These are phyloP conservation scores for Lysiphlebus fabarum DNA, from an alignment of 1,140 invertebrate genomes.

Conservation along the genomic window DNA sequence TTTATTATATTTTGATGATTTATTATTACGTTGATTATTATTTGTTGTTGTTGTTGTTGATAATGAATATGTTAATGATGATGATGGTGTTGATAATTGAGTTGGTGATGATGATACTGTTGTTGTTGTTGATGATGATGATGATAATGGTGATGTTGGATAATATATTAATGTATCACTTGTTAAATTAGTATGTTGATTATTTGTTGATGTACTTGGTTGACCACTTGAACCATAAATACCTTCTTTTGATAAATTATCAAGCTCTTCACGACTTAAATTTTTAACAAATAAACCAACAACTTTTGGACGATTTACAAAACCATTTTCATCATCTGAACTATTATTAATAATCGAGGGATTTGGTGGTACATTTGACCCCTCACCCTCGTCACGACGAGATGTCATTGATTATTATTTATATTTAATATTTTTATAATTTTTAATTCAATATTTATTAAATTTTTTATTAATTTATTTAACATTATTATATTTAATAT, in stretches of 20 bases:
- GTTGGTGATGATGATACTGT: conserved; percentile 36
- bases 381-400: conserved; percentile 47
- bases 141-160: conserved; percentile 18
- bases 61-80: conserved; percentile 1
- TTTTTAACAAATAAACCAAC: conserved; percentile 42
- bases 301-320: conserved; percentile 43
- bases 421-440: conserved; percentile 9
- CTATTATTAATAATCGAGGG: conserved; percentile 45
- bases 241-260: conserved; percentile 36
- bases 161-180: background rate
- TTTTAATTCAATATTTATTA: conserved; percentile 8
- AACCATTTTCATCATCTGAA: conserved; percentile 48
- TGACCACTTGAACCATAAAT: conserved; percentile 28
- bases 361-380: conserved; percentile 46
- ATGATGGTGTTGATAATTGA: conserved; percentile 18
- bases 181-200: no score
- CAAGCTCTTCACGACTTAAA: conserved; percentile 36
- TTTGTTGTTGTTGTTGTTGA: no score
- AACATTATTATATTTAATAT: background rate
- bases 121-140: conserved; percentile 18
- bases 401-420: conserved; percentile 47
- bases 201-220: background rate
- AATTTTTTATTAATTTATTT: background rate
- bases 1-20: background rate
- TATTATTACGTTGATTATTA: background rate